Evolutionary conservation across 1,140 invertebrate genomes (phyloP).

Genomic region (Drosophila baimaii): DNA sequence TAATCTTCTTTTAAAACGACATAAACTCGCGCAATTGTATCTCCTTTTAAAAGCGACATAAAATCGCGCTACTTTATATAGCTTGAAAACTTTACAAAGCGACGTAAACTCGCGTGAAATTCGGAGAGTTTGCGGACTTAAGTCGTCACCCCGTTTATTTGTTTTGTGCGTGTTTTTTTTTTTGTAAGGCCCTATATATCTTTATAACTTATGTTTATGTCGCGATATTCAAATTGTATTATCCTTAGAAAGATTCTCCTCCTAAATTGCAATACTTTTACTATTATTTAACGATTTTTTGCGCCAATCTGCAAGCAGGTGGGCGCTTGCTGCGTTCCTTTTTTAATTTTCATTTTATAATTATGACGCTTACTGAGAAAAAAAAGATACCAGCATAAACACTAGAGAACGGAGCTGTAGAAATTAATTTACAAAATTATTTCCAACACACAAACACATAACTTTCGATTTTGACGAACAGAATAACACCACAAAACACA

Average conservation of each 20-base stretch:
- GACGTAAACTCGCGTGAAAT: no score
- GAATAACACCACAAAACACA: constrained; percentile 36
- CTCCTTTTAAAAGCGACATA: no score
- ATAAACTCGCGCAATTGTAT: no score
- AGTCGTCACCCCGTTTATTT: no score
- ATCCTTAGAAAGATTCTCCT: constrained; percentile 21
- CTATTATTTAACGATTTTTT: constrained; percentile 13
- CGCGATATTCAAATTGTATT: constrained; percentile 36
- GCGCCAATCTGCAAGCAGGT: constrained; percentile 32
- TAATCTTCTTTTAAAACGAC: no score
- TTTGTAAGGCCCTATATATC: constrained; percentile 46
- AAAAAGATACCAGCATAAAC: neutral
- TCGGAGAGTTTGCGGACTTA: no score
- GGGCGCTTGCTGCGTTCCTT: constrained; percentile 13
- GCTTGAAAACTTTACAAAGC: no score
- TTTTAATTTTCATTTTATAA: constrained; percentile 21
- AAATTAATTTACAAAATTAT: constrained; percentile 56
- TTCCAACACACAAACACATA: constrained; percentile 31
- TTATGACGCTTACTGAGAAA: constrained; percentile 39
- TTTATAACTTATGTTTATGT: constrained; percentile 59
- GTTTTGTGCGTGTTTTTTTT: constrained; percentile 59
- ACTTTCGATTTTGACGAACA: constrained; percentile 44
- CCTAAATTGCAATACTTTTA: constrained; percentile 25
- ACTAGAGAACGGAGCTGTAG: constrained; percentile 42
- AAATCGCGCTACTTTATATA: no score